A percentile compares a stretch with the other conserved stretches of the same genome.
Conservation (phyloP, 2,113 vertebrate species). For the Takifugu bimaculatus region DNA sequence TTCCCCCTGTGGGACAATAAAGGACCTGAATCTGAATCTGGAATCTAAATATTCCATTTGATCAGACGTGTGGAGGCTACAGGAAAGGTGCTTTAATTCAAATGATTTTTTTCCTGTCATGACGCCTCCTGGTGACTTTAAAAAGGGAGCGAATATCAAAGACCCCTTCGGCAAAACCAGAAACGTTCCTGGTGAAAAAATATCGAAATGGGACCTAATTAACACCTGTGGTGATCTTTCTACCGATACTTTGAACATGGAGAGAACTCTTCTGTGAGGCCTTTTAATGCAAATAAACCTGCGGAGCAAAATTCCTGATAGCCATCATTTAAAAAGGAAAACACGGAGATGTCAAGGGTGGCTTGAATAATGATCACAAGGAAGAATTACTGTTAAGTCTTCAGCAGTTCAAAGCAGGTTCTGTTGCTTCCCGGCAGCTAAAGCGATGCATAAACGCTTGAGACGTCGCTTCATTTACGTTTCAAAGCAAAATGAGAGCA, state of each 20-base stretch:
- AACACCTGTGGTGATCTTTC: conserved; percentile 34
- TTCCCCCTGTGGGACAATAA: too few relatives aligned
- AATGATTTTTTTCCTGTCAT: conserved; percentile 22
- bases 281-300: conserved; percentile 55
- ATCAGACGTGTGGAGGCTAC: conserved; percentile 29
- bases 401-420: conserved; percentile 37
- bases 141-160: conserved; percentile 39
- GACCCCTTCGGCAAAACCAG: conserved; percentile 4
- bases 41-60: conserved; percentile 4
- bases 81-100: conserved; percentile 10
- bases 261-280: conserved; percentile 25
- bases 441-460: conserved; percentile 23
- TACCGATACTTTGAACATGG: conserved; percentile 29
- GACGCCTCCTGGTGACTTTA: conserved; percentile 26
- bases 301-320: conserved; percentile 54
- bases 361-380: conserved; percentile 57
- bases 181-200: conserved; percentile 13
- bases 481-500: conserved; percentile 9
- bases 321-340: conserved; percentile 53
- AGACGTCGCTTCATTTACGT: conserved; percentile 12
- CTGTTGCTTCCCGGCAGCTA: conserved; percentile 36
- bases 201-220: conserved; percentile 12
- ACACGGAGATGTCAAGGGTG: conserved; percentile 47
- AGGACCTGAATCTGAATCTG: too few relatives aligned
- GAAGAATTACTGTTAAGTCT: conserved; percentile 37